A percentile compares a stretch with the other conserved stretches of the same genome.
These are phyloP conservation scores for Alloplasta piceator DNA, from an alignment of 2,888 invertebrate species.

Conservation along the genomic window DNA sequence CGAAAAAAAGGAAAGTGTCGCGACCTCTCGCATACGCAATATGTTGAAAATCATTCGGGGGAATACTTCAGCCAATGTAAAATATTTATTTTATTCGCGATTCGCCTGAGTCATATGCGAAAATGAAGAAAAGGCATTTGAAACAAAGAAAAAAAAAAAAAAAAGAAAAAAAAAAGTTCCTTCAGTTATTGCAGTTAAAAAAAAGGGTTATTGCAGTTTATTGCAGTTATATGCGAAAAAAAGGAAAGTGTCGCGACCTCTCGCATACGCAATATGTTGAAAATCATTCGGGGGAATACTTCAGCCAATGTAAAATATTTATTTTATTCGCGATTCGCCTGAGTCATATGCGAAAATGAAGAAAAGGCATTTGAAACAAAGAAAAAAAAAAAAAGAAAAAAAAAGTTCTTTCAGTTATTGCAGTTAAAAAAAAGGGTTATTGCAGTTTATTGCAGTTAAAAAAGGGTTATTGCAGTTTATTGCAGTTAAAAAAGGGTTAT, in stretches of 20 bases:
- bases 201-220: too few relatives aligned
- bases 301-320: constrained; percentile 32
- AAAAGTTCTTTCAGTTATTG: too few relatives aligned
- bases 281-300: constrained; percentile 41
- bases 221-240: too few relatives aligned
- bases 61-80: constrained; percentile 34
- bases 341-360: background rate
- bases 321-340: constrained; percentile 13
- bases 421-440: too few relatives aligned
- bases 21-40: constrained; percentile 6
- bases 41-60: constrained; percentile 26
- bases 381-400: too few relatives aligned
- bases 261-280: background rate
- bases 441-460: too few relatives aligned
- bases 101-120: background rate
- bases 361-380: too few relatives aligned
- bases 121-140: constrained; percentile 9
- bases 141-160: too few relatives aligned
- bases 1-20: constrained; percentile 8
- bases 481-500: too few relatives aligned
- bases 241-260: constrained; percentile 20
- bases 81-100: constrained; percentile 31
- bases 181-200: too few relatives aligned
- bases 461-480: too few relatives aligned
- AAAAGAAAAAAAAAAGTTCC: constrained; percentile 1